Percentiles rank a stretch among this genome's conserved stretches.
phyloP scores from a whole-genome alignment of 2,797 vertebrate species.

The Onychomys torridus region DNA sequence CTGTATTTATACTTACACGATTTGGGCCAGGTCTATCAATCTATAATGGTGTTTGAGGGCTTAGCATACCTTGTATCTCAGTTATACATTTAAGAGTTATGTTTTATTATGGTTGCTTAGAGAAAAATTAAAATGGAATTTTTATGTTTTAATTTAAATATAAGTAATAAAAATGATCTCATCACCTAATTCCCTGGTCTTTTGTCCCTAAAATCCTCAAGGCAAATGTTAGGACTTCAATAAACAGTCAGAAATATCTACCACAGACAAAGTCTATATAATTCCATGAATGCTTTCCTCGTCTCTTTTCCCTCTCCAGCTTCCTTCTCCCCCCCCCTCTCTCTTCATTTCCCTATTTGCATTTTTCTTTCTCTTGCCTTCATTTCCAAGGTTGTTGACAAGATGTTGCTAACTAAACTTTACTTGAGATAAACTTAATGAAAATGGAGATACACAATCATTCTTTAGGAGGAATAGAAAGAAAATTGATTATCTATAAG shows the following conservation, averaged over 20 bases:
- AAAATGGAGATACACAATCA: background rate
- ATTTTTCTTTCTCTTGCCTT: background rate
- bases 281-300: background rate
- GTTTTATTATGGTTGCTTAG: background rate
- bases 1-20: background rate
- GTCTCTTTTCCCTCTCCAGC: background rate
- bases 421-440: background rate
- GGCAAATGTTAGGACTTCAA: background rate
- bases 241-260: background rate
- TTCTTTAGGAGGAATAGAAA: constrained; percentile 2
- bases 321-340: background rate
- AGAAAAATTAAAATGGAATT: background rate
- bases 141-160: constrained; percentile 45
- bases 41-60: background rate
- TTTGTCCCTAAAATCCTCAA: background rate
- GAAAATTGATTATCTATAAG: background rate
- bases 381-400: background rate
- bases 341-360: background rate
- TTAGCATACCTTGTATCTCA: background rate
- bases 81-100: background rate
- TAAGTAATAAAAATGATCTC: constrained; percentile 2
- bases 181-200: background rate
- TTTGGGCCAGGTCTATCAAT: background rate
- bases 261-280: background rate
- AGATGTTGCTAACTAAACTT: background rate